phyloP scores from a whole-genome alignment of 2,797 vertebrate species.

The Clarias pachynema region DNA sequence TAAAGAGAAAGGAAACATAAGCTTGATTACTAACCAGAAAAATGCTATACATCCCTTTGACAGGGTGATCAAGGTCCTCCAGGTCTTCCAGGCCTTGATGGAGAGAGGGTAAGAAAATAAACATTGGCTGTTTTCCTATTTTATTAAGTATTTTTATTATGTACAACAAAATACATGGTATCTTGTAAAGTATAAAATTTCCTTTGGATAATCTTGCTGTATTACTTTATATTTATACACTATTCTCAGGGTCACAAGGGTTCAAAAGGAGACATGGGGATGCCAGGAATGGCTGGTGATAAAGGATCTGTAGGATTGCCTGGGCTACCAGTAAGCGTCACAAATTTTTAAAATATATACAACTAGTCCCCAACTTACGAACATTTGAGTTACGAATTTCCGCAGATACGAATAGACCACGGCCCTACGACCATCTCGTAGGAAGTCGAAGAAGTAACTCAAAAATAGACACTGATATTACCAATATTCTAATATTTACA shows the following conservation, averaged over 20 bases:
- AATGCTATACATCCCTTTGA: slow-evolving; percentile 28
- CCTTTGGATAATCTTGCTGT: background rate
- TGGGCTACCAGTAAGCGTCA: slow-evolving; percentile 86
- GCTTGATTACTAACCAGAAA: background rate
- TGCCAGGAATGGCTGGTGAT: slow-evolving; percentile 87
- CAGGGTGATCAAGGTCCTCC: slow-evolving; percentile 91
- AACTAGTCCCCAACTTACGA: too few species aligned
- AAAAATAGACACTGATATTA: too few species aligned
- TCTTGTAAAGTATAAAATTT: background rate
- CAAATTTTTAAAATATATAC: background rate
- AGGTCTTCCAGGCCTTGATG: slow-evolving; percentile 88
- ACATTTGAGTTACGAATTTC: too few species aligned
- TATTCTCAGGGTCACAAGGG: slow-evolving; percentile 89
- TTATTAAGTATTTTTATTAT: background rate
- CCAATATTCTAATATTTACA: too few species aligned
- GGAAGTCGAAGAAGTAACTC: too few species aligned
- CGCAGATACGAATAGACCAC: too few species aligned
- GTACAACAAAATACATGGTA: background rate
- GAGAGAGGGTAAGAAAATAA: slow-evolving; percentile 85
- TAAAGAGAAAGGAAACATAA: background rate
- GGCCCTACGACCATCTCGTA: too few species aligned
- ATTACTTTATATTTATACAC: background rate
- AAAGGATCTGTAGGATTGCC: slow-evolving; percentile 91
- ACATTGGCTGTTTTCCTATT: background rate
- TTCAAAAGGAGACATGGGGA: slow-evolving; percentile 92